Percentiles rank a stretch among this genome's conserved stretches.
These are phyloP conservation scores for Cavia porcellus DNA, from an alignment of 2,113 vertebrate genomes.

Conservation along the genomic window DNA sequence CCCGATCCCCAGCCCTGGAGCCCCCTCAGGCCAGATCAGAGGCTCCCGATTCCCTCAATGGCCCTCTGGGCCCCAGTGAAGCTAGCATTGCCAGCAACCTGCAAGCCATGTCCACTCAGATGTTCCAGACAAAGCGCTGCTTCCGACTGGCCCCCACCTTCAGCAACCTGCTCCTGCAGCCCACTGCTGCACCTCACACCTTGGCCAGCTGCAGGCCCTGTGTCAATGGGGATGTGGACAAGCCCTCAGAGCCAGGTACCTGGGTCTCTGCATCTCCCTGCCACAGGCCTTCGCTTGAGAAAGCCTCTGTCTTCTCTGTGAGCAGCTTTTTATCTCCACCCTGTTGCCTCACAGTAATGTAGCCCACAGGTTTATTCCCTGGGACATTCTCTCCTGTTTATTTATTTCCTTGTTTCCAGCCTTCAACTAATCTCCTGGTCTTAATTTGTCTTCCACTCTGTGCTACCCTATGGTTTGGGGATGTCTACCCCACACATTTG, in stretches of 20 bases:
- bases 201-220: slow-evolving; percentile 82
- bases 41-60: slow-evolving; percentile 83
- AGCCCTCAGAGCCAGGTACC: slow-evolving; percentile 91
- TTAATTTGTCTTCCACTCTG: background rate
- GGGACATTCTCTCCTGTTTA: too few relatives aligned
- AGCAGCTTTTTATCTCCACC: fast-evolving
- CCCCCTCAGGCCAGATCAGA: slow-evolving; percentile 78
- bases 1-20: slow-evolving; percentile 61
- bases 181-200: slow-evolving; percentile 72
- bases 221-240: slow-evolving; percentile 88
- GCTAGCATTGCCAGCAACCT: slow-evolving; percentile 97
- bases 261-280: background rate
- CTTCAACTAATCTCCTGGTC: background rate
- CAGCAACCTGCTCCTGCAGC: slow-evolving; percentile 94
- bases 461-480: background rate
- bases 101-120: slow-evolving; percentile 97
- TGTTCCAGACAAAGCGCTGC: slow-evolving; percentile 97
- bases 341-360: background rate
- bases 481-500: background rate
- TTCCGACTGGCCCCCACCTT: slow-evolving; percentile 98
- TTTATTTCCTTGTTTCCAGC: background rate
- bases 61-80: slow-evolving; percentile 86
- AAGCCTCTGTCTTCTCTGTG: background rate
- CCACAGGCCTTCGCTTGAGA: fast-evolving
- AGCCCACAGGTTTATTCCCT: background rate